phyloP scores from a whole-genome alignment of 2,888 invertebrate genomes.

The Drosophila cracens region DNA sequence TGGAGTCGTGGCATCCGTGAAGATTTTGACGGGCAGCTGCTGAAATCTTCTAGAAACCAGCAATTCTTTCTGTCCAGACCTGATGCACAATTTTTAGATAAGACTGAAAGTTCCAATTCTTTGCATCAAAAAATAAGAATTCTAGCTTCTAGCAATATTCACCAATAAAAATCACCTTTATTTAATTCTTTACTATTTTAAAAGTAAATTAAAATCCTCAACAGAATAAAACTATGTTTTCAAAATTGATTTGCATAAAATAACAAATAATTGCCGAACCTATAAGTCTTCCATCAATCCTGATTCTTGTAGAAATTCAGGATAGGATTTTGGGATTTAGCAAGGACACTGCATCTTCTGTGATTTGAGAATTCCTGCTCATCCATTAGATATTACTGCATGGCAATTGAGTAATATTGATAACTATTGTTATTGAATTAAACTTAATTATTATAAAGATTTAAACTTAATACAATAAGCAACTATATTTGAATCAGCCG shows the following conservation, averaged over 20 bases:
- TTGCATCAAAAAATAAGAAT: neutral
- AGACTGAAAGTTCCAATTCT: neutral
- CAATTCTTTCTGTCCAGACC: neutral
- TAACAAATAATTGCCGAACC: neutral
- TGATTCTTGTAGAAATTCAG: neutral
- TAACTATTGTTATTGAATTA: neutral
- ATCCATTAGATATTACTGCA: neutral
- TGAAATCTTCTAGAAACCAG: constrained; percentile 7
- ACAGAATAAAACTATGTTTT: neutral
- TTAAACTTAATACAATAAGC: neutral
- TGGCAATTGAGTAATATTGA: neutral
- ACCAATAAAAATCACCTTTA: neutral
- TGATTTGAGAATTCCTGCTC: neutral
- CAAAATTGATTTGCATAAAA: neutral
- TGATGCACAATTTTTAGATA: neutral
- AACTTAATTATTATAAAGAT: neutral
- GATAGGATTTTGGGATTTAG: neutral
- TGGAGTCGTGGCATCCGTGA: constrained; percentile 15
- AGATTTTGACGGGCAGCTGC: constrained; percentile 42
- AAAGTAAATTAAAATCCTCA: neutral
- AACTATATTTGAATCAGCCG: neutral
- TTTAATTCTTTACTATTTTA: neutral
- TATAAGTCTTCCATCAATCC: neutral
- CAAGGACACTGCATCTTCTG: neutral
- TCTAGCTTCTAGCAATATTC: neutral